Evolutionary conservation across 1,140 invertebrate genomes (phyloP).

Genomic region (Mamestra configurata): DNA sequence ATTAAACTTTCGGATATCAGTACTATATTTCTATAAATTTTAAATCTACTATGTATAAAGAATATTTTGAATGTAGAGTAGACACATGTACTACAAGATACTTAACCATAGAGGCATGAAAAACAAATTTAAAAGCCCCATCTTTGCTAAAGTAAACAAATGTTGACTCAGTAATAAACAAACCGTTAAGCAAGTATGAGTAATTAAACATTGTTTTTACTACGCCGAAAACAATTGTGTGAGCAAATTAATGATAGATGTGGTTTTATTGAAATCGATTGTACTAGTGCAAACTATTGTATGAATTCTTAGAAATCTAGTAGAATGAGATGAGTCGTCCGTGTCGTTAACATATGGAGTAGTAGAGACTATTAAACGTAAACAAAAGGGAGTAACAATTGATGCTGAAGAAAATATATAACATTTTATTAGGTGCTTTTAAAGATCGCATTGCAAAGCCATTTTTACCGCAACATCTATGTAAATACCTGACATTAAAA

Average conservation of each 20-base stretch:
- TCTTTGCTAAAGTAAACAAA: background rate
- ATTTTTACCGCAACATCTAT: background rate
- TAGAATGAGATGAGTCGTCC: background rate
- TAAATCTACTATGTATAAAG: too few relatives aligned
- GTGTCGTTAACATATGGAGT: background rate
- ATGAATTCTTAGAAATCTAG: slow-evolving; percentile 4
- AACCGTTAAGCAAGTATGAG: slow-evolving; percentile 21
- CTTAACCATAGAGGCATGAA: background rate
- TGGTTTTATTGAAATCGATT: slow-evolving; percentile 30
- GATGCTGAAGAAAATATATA: background rate
- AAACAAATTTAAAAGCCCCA: background rate
- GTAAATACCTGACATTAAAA: slow-evolving; percentile 44
- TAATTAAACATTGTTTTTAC: slow-evolving; percentile 12
- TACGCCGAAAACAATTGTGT: slow-evolving; percentile 34
- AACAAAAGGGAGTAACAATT: background rate
- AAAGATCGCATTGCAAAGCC: background rate
- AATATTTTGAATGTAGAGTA: too few relatives aligned
- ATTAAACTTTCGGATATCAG: background rate
- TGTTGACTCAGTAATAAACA: slow-evolving; percentile 28
- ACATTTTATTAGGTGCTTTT: background rate
- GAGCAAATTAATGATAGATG: slow-evolving; percentile 36
- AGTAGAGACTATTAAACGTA: background rate
- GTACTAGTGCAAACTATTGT: slow-evolving; percentile 6
- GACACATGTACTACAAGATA: too few relatives aligned
- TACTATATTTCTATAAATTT: too few relatives aligned